These are phyloP conservation scores for Dicaeum eximium DNA, from an alignment of 2,113 vertebrate species.

Conservation along the genomic window DNA sequence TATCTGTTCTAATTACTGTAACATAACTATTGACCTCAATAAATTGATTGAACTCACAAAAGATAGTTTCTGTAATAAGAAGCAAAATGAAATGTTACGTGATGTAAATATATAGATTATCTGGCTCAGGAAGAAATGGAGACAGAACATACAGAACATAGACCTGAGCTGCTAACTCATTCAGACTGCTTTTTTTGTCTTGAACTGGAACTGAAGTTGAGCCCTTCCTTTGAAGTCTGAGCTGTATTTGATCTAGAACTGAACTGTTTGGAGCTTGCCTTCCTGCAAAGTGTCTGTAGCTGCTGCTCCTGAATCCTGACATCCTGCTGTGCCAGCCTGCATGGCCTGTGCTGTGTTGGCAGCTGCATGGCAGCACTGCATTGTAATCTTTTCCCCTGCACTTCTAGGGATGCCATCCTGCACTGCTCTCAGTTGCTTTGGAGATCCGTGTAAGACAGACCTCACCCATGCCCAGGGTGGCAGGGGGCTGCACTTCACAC, in stretches of 20 bases:
- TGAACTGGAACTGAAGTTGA: neutral
- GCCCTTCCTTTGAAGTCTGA: neutral
- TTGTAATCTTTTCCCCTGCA: neutral
- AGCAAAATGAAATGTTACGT: neutral
- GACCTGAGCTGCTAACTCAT: neutral
- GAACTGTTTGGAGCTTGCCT: neutral
- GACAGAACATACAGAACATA: neutral
- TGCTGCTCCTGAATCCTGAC: neutral
- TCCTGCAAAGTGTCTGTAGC: neutral
- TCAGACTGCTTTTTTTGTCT: neutral
- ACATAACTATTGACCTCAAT: neutral
- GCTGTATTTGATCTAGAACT: neutral
- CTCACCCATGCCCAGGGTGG: accelerated
- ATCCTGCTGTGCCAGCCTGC: accelerated
- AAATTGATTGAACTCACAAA: neutral
- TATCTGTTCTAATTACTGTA: neutral
- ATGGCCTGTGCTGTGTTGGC: neutral
- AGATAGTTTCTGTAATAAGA: neutral
- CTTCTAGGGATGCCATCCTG: neutral
- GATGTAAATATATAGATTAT: neutral
- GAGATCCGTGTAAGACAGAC: neutral
- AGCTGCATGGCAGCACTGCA: neutral
- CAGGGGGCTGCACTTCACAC: neutral
- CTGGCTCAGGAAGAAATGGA: neutral
- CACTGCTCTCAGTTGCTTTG: neutral